phyloP scores from a whole-genome alignment of 2,888 invertebrate genomes.

The Brachylomia viminalis region DNA sequence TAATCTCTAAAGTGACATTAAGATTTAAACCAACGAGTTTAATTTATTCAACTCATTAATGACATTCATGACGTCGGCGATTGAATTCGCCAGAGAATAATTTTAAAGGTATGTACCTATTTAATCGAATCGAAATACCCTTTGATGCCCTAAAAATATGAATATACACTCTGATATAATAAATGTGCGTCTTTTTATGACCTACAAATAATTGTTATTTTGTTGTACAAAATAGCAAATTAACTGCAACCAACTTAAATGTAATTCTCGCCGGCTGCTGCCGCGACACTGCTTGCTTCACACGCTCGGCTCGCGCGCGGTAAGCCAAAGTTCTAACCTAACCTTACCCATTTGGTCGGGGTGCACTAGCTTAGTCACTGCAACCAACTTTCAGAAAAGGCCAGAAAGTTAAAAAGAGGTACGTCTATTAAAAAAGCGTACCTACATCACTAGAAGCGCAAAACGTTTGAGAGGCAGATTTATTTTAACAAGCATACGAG shows the following conservation, averaged over 20 bases:
- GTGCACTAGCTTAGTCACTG: neutral
- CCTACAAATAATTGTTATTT: neutral
- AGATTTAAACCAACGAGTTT: neutral
- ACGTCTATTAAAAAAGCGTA: neutral
- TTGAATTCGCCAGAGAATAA: neutral
- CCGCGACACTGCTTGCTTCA: neutral
- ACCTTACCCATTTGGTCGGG: neutral
- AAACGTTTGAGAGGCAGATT: neutral
- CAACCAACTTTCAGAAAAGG: neutral
- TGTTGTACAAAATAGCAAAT: neutral
- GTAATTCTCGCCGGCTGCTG: neutral
- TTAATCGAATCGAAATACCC: neutral
- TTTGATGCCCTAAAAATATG: neutral
- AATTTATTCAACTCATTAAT: conserved; percentile 12
- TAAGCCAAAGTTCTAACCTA: neutral
- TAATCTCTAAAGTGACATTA: conserved; percentile 15
- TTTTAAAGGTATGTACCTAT: neutral
- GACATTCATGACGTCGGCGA: too few species aligned
- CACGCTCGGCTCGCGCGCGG: neutral
- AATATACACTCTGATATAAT: neutral
- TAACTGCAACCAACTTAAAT: neutral
- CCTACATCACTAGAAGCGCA: neutral
- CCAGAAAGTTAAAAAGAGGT: neutral
- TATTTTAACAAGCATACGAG: neutral
- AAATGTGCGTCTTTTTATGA: neutral